phyloP scores from a whole-genome alignment of 2,113 vertebrate genomes.

The Otolemur garnettii region DNA sequence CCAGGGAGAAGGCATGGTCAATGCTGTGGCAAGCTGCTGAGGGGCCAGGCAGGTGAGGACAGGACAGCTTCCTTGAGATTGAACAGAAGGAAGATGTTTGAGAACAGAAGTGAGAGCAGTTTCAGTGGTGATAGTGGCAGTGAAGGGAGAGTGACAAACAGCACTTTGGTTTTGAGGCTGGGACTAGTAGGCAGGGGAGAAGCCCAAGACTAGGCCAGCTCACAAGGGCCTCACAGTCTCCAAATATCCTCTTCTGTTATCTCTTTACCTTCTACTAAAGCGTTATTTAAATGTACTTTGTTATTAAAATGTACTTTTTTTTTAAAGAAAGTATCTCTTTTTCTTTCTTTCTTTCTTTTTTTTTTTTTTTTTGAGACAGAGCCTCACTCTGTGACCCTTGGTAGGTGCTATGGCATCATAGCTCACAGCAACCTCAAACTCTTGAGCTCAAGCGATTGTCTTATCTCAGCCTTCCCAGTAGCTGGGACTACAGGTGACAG shows the following conservation, averaged over 20 bases:
- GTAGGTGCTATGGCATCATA: too few relatives aligned
- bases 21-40: fast-evolving
- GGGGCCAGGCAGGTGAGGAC: neutral
- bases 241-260: neutral
- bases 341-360: too few relatives aligned
- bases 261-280: neutral
- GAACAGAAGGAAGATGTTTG: neutral
- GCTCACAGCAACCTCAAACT: too few relatives aligned
- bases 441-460: too few relatives aligned
- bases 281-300: neutral
- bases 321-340: too few relatives aligned
- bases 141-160: neutral
- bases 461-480: too few relatives aligned
- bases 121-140: neutral
- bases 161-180: neutral
- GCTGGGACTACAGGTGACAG: too few relatives aligned
- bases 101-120: neutral
- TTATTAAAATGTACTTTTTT: too few relatives aligned
- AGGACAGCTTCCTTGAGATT: neutral
- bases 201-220: neutral
- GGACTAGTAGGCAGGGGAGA: neutral
- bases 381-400: too few relatives aligned
- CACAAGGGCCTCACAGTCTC: neutral
- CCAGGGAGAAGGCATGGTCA: neutral
- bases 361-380: too few relatives aligned